A percentile compares a stretch with the other conserved stretches of the same genome.
phyloP scores from a whole-genome alignment of 2,797 vertebrate species.

The Sebastes hubbsi region DNA sequence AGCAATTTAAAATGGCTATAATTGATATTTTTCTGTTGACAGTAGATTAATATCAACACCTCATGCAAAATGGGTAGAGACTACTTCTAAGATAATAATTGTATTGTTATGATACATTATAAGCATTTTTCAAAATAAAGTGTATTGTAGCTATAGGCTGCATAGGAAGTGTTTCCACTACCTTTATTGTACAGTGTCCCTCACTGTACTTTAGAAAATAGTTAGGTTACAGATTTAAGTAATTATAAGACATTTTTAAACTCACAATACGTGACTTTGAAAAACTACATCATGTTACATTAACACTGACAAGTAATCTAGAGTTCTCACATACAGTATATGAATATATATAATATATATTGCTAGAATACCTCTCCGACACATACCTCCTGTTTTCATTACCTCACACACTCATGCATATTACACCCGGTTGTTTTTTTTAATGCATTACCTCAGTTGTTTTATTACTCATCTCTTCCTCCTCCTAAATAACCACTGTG shows the following conservation, averaged over 20 bases:
- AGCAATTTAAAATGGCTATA: too few species aligned
- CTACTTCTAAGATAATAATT: neutral
- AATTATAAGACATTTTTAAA: neutral
- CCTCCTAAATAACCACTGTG: neutral
- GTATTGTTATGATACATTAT: neutral
- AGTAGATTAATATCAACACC: neutral
- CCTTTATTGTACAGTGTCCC: neutral
- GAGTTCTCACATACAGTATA: neutral
- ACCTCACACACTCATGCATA: conserved; percentile 48
- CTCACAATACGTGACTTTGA: neutral
- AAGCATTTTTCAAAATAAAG: neutral
- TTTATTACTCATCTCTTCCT: neutral
- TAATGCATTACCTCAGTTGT: conserved; percentile 51
- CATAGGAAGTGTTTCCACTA: conserved; percentile 5
- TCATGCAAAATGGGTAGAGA: neutral
- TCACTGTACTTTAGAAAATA: neutral
- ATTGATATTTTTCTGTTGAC: neutral
- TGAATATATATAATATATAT: conserved; percentile 6
- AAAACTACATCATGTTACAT: neutral
- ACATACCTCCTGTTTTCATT: conserved; percentile 62
- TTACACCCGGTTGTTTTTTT: conserved; percentile 5
- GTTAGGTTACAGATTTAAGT: neutral
- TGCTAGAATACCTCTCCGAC: conserved; percentile 54
- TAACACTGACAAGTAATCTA: neutral
- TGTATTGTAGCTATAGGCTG: neutral